Base-by-base conservation (phyloP, 1,140 invertebrate genomes). In the Oncopeltus fasciatus region DNA sequence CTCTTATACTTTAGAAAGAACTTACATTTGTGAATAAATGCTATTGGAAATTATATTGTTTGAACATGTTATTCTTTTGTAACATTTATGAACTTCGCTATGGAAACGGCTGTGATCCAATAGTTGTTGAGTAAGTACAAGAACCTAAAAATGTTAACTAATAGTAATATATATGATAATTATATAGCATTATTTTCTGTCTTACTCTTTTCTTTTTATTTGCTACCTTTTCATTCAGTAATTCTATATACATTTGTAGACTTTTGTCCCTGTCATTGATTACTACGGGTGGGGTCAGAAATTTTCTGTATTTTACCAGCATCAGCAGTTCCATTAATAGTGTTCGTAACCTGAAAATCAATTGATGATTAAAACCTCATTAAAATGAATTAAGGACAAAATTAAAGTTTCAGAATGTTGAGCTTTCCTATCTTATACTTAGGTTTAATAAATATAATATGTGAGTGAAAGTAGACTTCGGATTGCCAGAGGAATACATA, bases 71-170 rank as follows among this genome's bases (percentile, higher is more conserved):
- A 38, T 53, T 14, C 49, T 53, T 26, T 24, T 53, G 24, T 24
- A 53, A 26, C 49, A 53, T 53, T 53, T 53, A 53, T 53, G 49
- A 14, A 53, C 49, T 26, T 53, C 49, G 14, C 18, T 53, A 24
- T 53, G 49, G 24, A 53, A 53, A 24, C 49, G 49, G 26, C 49
- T 53, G 49, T 53, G 49, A 26, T 53, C 24, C 3, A 53, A 12
- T 2, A 53, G 49, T 14, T 53, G 49, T 16, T 53, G 49, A 27
- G 49, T 53, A 14, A 53, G 24, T 24, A 53, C 49, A 11, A 24
- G 14, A 24, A 53, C 49, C 49, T 53, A 27, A 24, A 24, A 44
- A 12, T 44, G 5, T 18, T 2, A 44, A 44, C 14, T 2, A 2
- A 44, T 16, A 44, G 18, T 11, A 44, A 16, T 44, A 44, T 44